Evolutionary conservation across 2,797 vertebrate species (phyloP), one percentile per base, ranked within the genome.

Genomic region (Pygocentrus nattereri): DNA sequence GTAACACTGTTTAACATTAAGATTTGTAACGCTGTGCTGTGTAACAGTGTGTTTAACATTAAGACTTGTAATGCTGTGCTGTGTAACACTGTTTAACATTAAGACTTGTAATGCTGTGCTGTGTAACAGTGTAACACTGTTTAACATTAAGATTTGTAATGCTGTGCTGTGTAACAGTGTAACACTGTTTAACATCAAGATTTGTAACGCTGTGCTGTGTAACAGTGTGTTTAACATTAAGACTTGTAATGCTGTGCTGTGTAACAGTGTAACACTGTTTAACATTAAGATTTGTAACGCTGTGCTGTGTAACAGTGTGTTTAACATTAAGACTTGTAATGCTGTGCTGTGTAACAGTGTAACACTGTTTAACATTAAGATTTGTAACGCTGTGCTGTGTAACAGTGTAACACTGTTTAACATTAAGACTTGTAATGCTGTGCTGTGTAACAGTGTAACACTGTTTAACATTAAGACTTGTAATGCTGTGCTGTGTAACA

Each of bases 281-380:
- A 31, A 38, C 15, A 21, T 4, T 65, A 18, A 65, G 3, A 4
- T 38, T 27, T 64, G 27, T 31, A 2, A 34, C 13, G 13, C 7
- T 19, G 18, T 19, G 5, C 1, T 31, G 30, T 18, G 15, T 18
- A 34, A 34, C 61, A 7, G 15, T 31, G 61, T 18, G 15, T 15
- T 2, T n/a, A n/a, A n/a, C n/a, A n/a, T n/a, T n/a, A n/a, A n/a
- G n/a, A n/a, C n/a, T 2, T 58, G 31, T 31, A 67, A 16, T 13
- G 3, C 23, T 25, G 27, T 25, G 25, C 13, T 13, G 13, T 18
- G 5, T 54, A 2, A 44, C 38, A 34, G 18, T 47, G 18, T 7
- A 52, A 0, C 1, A 10, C 0, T 30, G 31, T 25, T n/a, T n/a
- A n/a, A n/a, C n/a, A n/a, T n/a, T n/a, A n/a, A n/a, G 0, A 4